Evolutionary conservation across 2,797 vertebrate species (phyloP).

Genomic region (Sebastes ruberrimus): DNA sequence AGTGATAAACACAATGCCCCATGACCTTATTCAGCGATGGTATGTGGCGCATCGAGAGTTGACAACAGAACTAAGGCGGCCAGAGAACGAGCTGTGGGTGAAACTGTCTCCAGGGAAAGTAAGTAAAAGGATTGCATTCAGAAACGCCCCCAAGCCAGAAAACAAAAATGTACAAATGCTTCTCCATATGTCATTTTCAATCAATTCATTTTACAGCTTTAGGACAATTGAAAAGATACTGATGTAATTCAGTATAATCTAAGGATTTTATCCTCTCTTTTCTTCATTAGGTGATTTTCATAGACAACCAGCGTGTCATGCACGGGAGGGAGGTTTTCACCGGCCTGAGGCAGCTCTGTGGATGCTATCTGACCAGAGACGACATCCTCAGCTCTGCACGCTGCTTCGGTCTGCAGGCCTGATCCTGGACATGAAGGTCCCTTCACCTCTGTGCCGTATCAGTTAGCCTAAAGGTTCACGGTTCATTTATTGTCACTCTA

Average conservation of each 20-base stretch:
- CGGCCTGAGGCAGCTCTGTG: constrained; percentile 90
- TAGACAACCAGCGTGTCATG: constrained; percentile 94
- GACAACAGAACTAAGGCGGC: constrained; percentile 86
- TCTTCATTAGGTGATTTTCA: constrained; percentile 86
- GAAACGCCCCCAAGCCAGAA: background rate
- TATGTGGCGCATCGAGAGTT: constrained; percentile 89
- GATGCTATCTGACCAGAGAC: constrained; percentile 93
- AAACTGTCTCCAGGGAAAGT: constrained; percentile 94
- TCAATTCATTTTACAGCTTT: background rate
- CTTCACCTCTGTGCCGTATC: background rate
- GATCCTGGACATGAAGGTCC: constrained; percentile 24
- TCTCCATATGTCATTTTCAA: background rate
- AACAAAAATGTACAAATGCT: background rate
- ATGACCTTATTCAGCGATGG: constrained; percentile 87
- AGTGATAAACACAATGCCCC: constrained; percentile 88
- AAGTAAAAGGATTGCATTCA: constrained; percentile 3
- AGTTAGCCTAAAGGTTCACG: background rate
- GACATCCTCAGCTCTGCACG: constrained; percentile 90
- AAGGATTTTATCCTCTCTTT: background rate
- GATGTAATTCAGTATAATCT: background rate
- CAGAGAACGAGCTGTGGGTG: constrained; percentile 94
- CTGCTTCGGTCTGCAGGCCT: constrained; percentile 87
- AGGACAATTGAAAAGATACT: background rate
- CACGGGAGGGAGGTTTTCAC: constrained; percentile 94
- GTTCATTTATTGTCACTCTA: background rate